These are phyloP conservation scores for Pygocentrus nattereri DNA, from an alignment of 2,797 vertebrate species.

Conservation along the genomic window DNA sequence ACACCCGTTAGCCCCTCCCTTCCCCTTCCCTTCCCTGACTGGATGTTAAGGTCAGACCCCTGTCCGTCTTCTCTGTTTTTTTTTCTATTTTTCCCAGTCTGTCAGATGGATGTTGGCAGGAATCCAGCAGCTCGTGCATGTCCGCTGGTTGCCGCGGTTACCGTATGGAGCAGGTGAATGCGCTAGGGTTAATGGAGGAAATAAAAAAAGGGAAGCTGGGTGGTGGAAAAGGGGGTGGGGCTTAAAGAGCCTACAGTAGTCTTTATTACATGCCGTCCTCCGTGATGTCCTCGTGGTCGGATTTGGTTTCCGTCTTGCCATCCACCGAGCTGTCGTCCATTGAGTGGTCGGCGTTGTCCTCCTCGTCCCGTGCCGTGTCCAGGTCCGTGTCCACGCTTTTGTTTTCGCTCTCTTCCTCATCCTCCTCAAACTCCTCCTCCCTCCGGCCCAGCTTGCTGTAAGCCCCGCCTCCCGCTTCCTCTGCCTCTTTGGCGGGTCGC, in stretches of 20 bases:
- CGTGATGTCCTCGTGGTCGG: slow-evolving; percentile 97
- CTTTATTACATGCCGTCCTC: slow-evolving; percentile 95
- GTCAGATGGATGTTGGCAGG: slow-evolving; percentile 89
- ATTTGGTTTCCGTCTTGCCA: slow-evolving; percentile 99
- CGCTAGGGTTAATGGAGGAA: slow-evolving; percentile 90
- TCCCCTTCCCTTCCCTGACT: slow-evolving; percentile 57
- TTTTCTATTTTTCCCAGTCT: slow-evolving; percentile 78
- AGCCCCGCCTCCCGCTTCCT: slow-evolving; percentile 73
- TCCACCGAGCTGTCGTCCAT: slow-evolving; percentile 99
- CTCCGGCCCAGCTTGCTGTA: slow-evolving; percentile 91
- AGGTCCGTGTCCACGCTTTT: slow-evolving; percentile 99
- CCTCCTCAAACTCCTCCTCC: slow-evolving; percentile 94
- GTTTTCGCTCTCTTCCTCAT: slow-evolving; percentile 97
- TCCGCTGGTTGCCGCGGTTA: slow-evolving; percentile 67
- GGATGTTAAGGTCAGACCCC: slow-evolving; percentile 59
- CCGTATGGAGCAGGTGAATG: slow-evolving; percentile 82
- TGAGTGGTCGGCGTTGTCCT: slow-evolving; percentile 96
- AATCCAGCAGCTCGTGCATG: slow-evolving; percentile 98
- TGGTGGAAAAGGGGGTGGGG: slow-evolving; percentile 13
- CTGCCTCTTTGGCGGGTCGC: slow-evolving; percentile 92
- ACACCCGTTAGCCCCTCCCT: slow-evolving; percentile 49
- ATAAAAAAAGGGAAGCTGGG: slow-evolving; percentile 55
- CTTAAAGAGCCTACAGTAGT: slow-evolving; percentile 88
- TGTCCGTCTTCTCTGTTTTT: slow-evolving; percentile 58
- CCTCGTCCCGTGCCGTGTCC: slow-evolving; percentile 96